Conservation (phyloP, 1,140 invertebrate genomes). For the Vanessa tameamea region DNA sequence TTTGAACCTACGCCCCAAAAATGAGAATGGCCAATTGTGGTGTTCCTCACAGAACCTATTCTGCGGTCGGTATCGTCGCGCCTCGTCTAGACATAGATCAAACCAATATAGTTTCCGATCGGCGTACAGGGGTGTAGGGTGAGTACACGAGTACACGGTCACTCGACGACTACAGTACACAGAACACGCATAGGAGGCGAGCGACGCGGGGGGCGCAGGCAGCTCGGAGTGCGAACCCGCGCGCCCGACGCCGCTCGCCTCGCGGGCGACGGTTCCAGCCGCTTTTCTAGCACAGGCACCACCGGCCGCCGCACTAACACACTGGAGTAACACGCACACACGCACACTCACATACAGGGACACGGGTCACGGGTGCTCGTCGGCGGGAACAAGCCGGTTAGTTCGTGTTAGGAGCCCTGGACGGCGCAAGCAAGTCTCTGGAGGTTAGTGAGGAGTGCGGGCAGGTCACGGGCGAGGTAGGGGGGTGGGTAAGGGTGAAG, state of each 20-base stretch:
- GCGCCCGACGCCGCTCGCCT: slow-evolving; percentile 37
- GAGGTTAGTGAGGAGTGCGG: slow-evolving; percentile 47
- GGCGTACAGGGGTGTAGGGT: slow-evolving; percentile 53
- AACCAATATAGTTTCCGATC: slow-evolving; percentile 77
- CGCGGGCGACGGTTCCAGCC: slow-evolving; percentile 67
- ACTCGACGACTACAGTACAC: slow-evolving; percentile 78
- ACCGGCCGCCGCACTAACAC: slow-evolving; percentile 58
- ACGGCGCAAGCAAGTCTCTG: slow-evolving; percentile 46
- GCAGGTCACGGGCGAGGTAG: slow-evolving; percentile 36
- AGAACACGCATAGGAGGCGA: slow-evolving; percentile 67
- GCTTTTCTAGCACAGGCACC: slow-evolving; percentile 79
- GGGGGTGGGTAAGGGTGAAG: slow-evolving; percentile 59
- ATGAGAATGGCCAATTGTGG: slow-evolving; percentile 78
- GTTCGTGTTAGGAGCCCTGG: slow-evolving; percentile 62
- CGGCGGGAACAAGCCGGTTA: slow-evolving; percentile 66
- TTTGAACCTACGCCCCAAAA: slow-evolving; percentile 69
- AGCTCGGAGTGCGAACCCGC: slow-evolving; percentile 1
- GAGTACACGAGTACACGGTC: slow-evolving; percentile 63
- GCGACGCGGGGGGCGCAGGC: slow-evolving; percentile 51
- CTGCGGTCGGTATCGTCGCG: slow-evolving; percentile 74
- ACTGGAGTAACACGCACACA: slow-evolving; percentile 70
- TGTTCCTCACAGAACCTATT: slow-evolving; percentile 81
- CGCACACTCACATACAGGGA: slow-evolving; percentile 75
- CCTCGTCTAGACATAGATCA: slow-evolving; percentile 74
- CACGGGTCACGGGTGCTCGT: slow-evolving; percentile 59